phyloP scores from a whole-genome alignment of 2,113 vertebrate species.

The Laticauda laticaudata region DNA sequence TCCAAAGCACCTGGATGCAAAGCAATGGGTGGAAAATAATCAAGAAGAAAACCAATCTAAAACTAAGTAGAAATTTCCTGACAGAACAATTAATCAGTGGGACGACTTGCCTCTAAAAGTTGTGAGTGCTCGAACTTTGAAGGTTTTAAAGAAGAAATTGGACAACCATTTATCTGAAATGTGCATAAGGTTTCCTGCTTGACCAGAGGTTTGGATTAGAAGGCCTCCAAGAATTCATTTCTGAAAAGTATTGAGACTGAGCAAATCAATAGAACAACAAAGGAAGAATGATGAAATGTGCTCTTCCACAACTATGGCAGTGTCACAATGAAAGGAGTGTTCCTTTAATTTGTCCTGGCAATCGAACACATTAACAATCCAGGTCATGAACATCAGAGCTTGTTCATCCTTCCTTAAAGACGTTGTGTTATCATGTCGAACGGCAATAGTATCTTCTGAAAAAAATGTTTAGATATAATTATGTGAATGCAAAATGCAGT shows the following conservation, averaged over 20 bases:
- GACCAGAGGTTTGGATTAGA: too few relatives aligned
- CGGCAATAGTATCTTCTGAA: neutral
- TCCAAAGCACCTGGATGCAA: too few relatives aligned
- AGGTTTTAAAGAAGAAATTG: too few relatives aligned
- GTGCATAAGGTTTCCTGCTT: too few relatives aligned
- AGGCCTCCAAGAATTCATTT: neutral
- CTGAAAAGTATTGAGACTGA: neutral
- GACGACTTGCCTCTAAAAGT: too few relatives aligned
- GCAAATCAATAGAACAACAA: neutral
- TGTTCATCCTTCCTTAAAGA: neutral
- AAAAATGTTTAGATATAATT: neutral
- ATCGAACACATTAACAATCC: neutral
- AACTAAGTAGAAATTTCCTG: too few relatives aligned
- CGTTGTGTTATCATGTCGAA: neutral
- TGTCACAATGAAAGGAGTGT: neutral
- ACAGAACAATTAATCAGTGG: too few relatives aligned
- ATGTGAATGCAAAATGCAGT: neutral
- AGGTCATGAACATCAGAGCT: neutral
- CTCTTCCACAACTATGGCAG: neutral
- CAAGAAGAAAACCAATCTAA: too few relatives aligned
- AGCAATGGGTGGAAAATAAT: too few relatives aligned
- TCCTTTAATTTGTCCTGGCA: neutral
- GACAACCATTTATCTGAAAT: too few relatives aligned
- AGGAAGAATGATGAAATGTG: neutral
- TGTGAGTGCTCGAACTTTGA: too few relatives aligned